Evolutionary conservation across 2,797 vertebrate genomes (phyloP).

Genomic region (Nannoperca obscura): DNA sequence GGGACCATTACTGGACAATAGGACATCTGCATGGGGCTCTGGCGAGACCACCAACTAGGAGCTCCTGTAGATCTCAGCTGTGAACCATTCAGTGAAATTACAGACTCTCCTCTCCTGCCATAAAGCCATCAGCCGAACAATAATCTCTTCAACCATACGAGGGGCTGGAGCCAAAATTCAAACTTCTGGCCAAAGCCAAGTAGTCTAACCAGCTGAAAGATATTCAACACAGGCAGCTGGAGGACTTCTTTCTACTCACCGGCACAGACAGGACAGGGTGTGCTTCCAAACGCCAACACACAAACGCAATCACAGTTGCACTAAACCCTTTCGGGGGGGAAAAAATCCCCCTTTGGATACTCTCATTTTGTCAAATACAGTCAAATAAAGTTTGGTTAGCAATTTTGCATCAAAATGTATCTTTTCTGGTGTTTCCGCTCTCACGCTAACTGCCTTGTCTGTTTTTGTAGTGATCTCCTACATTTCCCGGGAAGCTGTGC

Average conservation of each 20-base stretch:
- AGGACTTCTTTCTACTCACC: not conserved
- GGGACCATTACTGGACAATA: slow-evolving; percentile 51
- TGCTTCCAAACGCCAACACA: slow-evolving; percentile 19
- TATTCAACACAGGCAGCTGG: slow-evolving; percentile 45
- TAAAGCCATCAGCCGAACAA: slow-evolving; percentile 54
- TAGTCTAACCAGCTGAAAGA: slow-evolving; percentile 28
- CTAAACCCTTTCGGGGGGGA: not conserved
- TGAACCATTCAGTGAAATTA: slow-evolving; percentile 57
- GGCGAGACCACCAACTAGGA: slow-evolving; percentile 39
- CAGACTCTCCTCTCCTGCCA: slow-evolving; percentile 28
- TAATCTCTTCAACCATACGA: slow-evolving; percentile 32
- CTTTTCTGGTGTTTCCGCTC: not conserved
- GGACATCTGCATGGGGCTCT: slow-evolving; percentile 61
- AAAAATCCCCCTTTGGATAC: slow-evolving; percentile 4
- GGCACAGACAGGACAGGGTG: not conserved
- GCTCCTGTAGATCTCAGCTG: slow-evolving; percentile 50
- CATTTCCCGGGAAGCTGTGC: slow-evolving; percentile 25
- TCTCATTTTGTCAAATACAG: slow-evolving; percentile 8
- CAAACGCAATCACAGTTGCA: slow-evolving; percentile 11
- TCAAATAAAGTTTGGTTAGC: not conserved
- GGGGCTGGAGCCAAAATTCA: slow-evolving; percentile 19
- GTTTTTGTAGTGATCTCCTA: not conserved
- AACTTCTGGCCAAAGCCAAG: slow-evolving; percentile 29
- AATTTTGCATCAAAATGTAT: slow-evolving; percentile 2
- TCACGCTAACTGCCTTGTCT: not conserved